These are phyloP conservation scores for Euschistus heros DNA, from an alignment of 1,140 invertebrate species.

Conservation along the genomic window DNA sequence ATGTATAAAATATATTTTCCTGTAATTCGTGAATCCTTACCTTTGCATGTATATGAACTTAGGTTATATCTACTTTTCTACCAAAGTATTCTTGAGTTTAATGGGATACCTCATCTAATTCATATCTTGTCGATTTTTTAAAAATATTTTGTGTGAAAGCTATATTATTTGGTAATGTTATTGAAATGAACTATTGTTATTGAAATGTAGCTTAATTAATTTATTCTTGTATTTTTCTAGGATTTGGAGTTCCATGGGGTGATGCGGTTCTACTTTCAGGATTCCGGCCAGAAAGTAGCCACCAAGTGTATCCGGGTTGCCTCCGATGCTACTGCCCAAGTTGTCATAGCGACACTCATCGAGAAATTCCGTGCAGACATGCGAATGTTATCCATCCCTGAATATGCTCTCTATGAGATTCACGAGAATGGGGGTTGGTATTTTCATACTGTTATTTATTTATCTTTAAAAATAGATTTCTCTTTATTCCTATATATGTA, in stretches of 20 bases:
- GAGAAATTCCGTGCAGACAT: conserved; percentile 99
- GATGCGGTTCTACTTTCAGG: conserved; percentile 98
- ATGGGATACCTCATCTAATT: too few species aligned
- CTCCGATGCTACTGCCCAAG: conserved; percentile 84
- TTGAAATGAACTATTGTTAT: background rate
- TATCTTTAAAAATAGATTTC: background rate
- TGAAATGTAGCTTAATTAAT: background rate
- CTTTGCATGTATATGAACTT: too few species aligned
- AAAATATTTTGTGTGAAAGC: too few species aligned
- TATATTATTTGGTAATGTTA: too few species aligned
- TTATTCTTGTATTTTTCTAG: conserved; percentile 45
- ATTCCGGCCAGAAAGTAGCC: conserved; percentile 91
- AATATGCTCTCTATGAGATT: conserved; percentile 94
- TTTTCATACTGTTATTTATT: conserved; percentile 11
- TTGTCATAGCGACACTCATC: conserved; percentile 92
- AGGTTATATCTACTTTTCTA: too few species aligned
- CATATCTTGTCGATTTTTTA: too few species aligned
- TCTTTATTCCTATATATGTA: background rate
- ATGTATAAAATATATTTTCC: too few species aligned
- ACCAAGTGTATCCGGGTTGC: conserved; percentile 98
- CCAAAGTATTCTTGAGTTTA: too few species aligned
- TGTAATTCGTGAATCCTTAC: too few species aligned
- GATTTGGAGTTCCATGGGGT: conserved; percentile 97
- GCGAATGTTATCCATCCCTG: conserved; percentile 91
- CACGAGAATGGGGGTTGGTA: conserved; percentile 78